phyloP scores from a whole-genome alignment of 2,113 vertebrate genomes.

The Grammatotria lemairii region DNA sequence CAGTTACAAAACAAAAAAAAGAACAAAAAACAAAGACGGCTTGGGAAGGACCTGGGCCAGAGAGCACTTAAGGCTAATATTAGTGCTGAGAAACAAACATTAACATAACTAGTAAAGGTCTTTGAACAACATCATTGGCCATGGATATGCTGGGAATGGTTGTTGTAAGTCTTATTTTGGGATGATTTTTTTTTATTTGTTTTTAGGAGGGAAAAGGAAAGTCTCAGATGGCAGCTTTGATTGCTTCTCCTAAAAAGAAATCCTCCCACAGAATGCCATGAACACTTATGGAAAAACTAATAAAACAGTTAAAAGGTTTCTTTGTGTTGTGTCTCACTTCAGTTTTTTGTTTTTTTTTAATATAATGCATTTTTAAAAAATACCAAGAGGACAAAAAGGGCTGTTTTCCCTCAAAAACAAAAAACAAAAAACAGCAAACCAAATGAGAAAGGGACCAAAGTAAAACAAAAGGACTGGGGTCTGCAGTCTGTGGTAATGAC shows the following conservation, averaged over 20 bases:
- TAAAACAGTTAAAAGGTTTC: constrained; percentile 47
- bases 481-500: constrained; percentile 66
- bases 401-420: neutral
- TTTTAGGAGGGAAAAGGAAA: constrained; percentile 29
- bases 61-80: constrained; percentile 78
- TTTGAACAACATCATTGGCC: constrained; percentile 65
- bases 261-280: constrained; percentile 49
- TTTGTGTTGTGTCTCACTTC: constrained; percentile 43
- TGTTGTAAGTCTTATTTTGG: constrained; percentile 47
- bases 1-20: constrained; percentile 56
- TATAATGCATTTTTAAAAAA: constrained; percentile 34
- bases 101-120: constrained; percentile 59
- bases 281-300: constrained; percentile 31
- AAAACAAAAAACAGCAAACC: neutral
- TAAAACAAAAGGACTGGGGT: constrained; percentile 44
- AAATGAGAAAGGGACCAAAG: constrained; percentile 11
- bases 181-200: constrained; percentile 22
- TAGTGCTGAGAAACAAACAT: constrained; percentile 68
- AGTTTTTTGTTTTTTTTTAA: neutral
- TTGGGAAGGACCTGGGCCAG: constrained; percentile 67
- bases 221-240: constrained; percentile 70
- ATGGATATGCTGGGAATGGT: constrained; percentile 67
- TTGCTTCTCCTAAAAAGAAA: constrained; percentile 64
- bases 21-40: constrained; percentile 28
- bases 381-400: neutral